Evolutionary conservation across 2,797 vertebrate species (phyloP).

Genomic region (Mycteria americana): DNA sequence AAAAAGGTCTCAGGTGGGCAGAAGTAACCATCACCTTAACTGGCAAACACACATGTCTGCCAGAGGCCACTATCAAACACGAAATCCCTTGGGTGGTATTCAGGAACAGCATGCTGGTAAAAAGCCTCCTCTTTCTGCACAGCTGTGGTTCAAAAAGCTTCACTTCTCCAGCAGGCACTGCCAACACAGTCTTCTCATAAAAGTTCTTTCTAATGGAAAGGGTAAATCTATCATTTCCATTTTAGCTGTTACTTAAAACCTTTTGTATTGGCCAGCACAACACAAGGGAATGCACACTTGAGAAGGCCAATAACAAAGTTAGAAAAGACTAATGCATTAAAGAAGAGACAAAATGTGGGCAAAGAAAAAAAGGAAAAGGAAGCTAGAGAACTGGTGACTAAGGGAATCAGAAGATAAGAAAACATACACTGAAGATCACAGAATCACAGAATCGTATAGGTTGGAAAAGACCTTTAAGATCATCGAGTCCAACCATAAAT

Average conservation of each 20-base stretch:
- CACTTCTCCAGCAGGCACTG: background rate
- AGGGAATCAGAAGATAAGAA: background rate
- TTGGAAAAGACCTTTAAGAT: too few relatives aligned
- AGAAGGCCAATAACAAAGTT: background rate
- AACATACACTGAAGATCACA: background rate
- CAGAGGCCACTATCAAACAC: background rate
- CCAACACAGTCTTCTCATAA: background rate
- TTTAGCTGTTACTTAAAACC: slow-evolving; percentile 8
- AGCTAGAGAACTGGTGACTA: background rate
- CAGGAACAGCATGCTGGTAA: background rate
- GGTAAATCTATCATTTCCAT: background rate
- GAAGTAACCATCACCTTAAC: background rate
- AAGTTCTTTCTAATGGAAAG: background rate
- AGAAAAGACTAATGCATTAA: background rate
- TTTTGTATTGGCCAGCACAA: background rate
- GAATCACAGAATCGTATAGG: background rate
- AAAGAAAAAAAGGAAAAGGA: background rate
- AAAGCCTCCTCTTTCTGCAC: background rate
- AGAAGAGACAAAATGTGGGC: background rate
- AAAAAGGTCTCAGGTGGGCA: background rate
- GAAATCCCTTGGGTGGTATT: background rate
- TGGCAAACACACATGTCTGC: background rate
- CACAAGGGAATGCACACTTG: background rate
- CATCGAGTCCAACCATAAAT: too few relatives aligned
- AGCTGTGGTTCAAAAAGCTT: background rate